These are phyloP conservation scores for Ypsolopha scabrella DNA, from an alignment of 2,888 invertebrate genomes.

Conservation along the genomic window DNA sequence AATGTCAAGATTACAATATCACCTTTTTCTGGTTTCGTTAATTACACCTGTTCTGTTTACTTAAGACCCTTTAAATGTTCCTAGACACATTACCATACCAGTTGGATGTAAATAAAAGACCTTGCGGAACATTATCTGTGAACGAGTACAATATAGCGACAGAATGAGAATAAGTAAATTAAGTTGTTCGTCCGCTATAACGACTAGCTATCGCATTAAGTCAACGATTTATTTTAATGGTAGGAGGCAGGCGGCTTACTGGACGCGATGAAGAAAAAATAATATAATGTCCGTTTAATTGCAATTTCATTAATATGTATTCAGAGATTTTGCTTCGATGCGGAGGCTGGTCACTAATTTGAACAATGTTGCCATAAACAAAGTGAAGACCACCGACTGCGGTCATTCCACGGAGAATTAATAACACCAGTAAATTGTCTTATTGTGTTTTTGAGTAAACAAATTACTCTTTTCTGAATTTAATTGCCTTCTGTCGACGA, in stretches of 20 bases:
- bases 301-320: constrained; percentile 33
- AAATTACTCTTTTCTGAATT: constrained; percentile 1
- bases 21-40: neutral
- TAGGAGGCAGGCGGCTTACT: constrained; percentile 18
- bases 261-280: constrained; percentile 26
- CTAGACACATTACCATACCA: constrained; percentile 7
- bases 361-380: constrained; percentile 3
- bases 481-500: neutral
- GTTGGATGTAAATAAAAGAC: constrained; percentile 8
- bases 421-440: constrained; percentile 2
- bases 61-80: constrained; percentile 3
- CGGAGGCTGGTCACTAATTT: constrained; percentile 23
- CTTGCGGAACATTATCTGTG: constrained; percentile 15
- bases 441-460: constrained; percentile 4
- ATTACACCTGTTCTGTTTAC: neutral
- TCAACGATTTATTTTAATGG: constrained; percentile 34
- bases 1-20: neutral
- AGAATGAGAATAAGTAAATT: constrained; percentile 27
- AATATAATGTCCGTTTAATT: constrained; percentile 31
- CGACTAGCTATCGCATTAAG: constrained; percentile 26
- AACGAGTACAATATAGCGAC: constrained; percentile 5
- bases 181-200: constrained; percentile 24
- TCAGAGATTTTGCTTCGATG: constrained; percentile 16
- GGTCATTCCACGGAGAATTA: constrained; percentile 1
- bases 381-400: constrained; percentile 2